phyloP scores from a whole-genome alignment of 2,888 invertebrate species.

The Chouioia cunea region DNA sequence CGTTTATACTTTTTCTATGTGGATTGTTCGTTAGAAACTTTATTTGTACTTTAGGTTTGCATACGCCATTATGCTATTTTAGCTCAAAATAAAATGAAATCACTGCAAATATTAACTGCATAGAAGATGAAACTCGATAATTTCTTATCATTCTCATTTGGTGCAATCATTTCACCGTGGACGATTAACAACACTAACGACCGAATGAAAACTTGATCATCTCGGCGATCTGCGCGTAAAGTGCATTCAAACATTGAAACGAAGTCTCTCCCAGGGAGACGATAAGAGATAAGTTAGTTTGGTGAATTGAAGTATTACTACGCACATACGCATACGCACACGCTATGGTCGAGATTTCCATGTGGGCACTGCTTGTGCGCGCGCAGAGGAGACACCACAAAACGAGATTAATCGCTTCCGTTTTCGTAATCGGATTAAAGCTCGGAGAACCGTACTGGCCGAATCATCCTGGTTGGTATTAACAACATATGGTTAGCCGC shows the following conservation, averaged over 20 bases:
- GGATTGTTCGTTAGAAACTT: too few relatives aligned
- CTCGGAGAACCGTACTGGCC: slow-evolving; percentile 14
- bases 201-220: background rate
- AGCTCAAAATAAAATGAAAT: too few relatives aligned
- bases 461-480: slow-evolving; percentile 5
- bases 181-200: too few relatives aligned
- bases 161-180: too few relatives aligned
- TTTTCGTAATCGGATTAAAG: slow-evolving; percentile 53
- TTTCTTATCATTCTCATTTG: too few relatives aligned
- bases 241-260: slow-evolving; percentile 11
- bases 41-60: too few relatives aligned
- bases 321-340: background rate
- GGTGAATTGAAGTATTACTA: slow-evolving; percentile 16
- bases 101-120: too few relatives aligned
- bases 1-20: too few relatives aligned
- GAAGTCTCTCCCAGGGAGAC: background rate
- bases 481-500: slow-evolving; percentile 50
- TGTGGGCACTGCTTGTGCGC: too few relatives aligned
- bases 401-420: slow-evolving; percentile 56
- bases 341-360: slow-evolving; percentile 18
- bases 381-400: slow-evolving; percentile 30
- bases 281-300: background rate
- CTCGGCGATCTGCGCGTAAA: background rate
- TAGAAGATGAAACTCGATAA: too few relatives aligned
- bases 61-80: too few relatives aligned